Evolutionary conservation across 2,113 vertebrate species (phyloP).

Genomic region (Seriola quinqueradiata): DNA sequence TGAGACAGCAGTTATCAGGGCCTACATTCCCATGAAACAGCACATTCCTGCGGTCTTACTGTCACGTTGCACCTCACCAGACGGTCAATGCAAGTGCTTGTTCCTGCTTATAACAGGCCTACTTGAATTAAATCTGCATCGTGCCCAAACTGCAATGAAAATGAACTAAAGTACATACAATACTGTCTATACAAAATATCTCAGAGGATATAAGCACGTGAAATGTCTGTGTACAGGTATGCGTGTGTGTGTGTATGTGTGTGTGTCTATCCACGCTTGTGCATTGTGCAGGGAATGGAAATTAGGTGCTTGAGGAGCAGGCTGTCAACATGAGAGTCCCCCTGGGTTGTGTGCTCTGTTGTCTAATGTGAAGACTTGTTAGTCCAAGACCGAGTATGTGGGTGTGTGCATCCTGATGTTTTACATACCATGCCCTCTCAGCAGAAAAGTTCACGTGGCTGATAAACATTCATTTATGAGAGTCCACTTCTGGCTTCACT

Average conservation of each 20-base stretch:
- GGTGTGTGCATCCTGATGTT: conserved; percentile 15
- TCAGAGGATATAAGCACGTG: not conserved
- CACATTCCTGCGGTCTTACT: conserved; percentile 68
- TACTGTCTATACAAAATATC: not conserved
- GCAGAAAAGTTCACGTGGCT: conserved; percentile 7
- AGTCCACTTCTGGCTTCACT: conserved; percentile 1
- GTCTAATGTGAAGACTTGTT: conserved; percentile 2
- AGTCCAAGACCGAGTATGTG: not conserved
- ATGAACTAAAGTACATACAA: not conserved
- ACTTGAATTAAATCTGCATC: conserved; percentile 33
- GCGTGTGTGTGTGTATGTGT: no score
- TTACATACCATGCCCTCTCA: not conserved
- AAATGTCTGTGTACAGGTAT: not conserved
- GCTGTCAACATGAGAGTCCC: conserved; percentile 37
- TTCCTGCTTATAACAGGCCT: conserved; percentile 31
- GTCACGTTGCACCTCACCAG: conserved; percentile 54
- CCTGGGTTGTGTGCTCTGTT: conserved; percentile 10
- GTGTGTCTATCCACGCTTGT: not conserved
- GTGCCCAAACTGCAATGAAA: not conserved
- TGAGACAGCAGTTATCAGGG: conserved; percentile 12
- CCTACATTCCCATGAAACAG: conserved; percentile 49
- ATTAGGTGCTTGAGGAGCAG: conserved; percentile 27
- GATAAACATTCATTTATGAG: conserved; percentile 21
- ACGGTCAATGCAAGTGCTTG: conserved; percentile 43
- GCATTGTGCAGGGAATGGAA: conserved; percentile 15